Base-by-base conservation (phyloP, 2,113 vertebrate genomes). In the Psittacus erithacus region DNA sequence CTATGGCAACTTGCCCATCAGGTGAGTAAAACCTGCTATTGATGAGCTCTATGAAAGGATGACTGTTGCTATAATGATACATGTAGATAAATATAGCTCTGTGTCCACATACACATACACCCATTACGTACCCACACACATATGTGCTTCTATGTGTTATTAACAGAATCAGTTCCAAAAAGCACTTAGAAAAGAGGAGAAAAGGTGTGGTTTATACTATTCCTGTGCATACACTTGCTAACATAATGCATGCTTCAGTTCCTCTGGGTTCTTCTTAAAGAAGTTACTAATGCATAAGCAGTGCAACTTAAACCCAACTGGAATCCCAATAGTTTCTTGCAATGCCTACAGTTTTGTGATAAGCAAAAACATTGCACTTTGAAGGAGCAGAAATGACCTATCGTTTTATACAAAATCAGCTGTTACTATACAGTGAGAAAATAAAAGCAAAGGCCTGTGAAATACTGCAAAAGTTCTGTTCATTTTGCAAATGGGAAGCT, bases 1-100 rank as follows among this genome's bases (percentile, higher is more conserved):
- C 53, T 33, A 91, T 97, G 98, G 98, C 97, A 97, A 88, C n/a
- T 39, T 96, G 97, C 98, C 98, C 97, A 95, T 98, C 97, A 94
- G 97, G 97, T 98, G 97, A 97, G 97, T 96, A 84, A 96, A 96
- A 95, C 90, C 86, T 97, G 88, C 18, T 93, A 94, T 91, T 96
- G 97, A 97, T 96, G 94, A 96, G 91, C 95, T 25, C 19, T 91
- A 86, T 97, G 96, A 95, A 93, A 95, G 87, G 88, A 75, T 95
- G 94, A 81, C 94, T 94, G 60, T 91, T 89, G 24, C 62, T 73
- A 3, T 55, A 96, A 85, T 3, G 12, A 49, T 68, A n/a, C 18
- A 44, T 14, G 28, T 27, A 38, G 83, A 33, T 70, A 88, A 46
- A 47, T 75, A n/a, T 4, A 82, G 22, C 65, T 52, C 3, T 47